These are phyloP conservation scores for Oscheius onirici DNA, from an alignment of 2,888 invertebrate genomes.

Conservation along the genomic window DNA sequence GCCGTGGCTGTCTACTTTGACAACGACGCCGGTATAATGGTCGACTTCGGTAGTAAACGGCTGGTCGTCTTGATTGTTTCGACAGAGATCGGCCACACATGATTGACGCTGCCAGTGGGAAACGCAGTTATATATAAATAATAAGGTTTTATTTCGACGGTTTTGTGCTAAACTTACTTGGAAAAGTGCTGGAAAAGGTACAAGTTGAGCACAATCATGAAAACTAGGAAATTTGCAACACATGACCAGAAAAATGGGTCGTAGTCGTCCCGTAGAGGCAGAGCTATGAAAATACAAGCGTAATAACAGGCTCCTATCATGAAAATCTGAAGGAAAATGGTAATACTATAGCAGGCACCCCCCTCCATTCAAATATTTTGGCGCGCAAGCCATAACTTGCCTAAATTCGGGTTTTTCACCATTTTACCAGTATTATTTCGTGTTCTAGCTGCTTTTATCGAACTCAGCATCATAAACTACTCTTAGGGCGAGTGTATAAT, in stretches of 20 bases:
- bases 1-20: background rate
- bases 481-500: too few relatives aligned
- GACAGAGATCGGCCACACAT: slow-evolving; percentile 51
- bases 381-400: too few relatives aligned
- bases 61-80: slow-evolving; percentile 39
- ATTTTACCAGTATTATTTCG: too few relatives aligned
- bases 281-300: slow-evolving; percentile 10
- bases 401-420: too few relatives aligned
- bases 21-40: background rate
- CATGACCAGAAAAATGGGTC: slow-evolving; percentile 30
- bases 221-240: slow-evolving; percentile 37
- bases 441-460: too few relatives aligned
- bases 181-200: slow-evolving; percentile 50
- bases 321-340: slow-evolving; percentile 8
- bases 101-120: slow-evolving; percentile 58
- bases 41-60: slow-evolving; percentile 19
- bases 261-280: slow-evolving; percentile 10
- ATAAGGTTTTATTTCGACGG: background rate
- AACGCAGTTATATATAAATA: slow-evolving; percentile 50
- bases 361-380: too few relatives aligned
- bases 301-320: slow-evolving; percentile 12
- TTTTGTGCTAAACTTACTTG: slow-evolving; percentile 37
- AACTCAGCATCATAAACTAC: too few relatives aligned
- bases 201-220: slow-evolving; percentile 45
- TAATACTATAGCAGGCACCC: too few relatives aligned